Evolutionary conservation across 2,888 invertebrate species (phyloP), one percentile per base, ranked within the genome.

Genomic region (Drosophila hawaiiensis): DNA sequence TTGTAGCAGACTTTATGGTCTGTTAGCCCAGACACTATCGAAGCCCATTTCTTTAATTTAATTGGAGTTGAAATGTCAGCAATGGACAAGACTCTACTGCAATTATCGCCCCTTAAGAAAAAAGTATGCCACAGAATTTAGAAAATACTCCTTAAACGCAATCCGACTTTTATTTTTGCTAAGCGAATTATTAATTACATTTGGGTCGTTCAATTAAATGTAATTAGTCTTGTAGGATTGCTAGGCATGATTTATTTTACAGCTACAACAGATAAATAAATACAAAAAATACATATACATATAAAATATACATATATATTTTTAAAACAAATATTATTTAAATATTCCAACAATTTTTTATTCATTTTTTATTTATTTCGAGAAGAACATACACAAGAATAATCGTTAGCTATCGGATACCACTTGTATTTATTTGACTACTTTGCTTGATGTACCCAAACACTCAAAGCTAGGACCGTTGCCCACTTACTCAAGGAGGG

Each of bases 1-100:
- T 63, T 62, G 37, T 67, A 53, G 60, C 33, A 37, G 47, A 53
- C 67, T 76, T 78, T 74, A 71, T 73, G 76, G 53, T 59, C 72
- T 87, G 73, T 81, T 81, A 76, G 79, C 49, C 58, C 68, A 72
- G 72, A 65, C 82, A 86, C 87, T 89, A 76, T 86, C 54, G 59
- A 71, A 68, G 62, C 69, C 49, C 68, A 66, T 70, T 78, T 77
- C 50, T 50, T 59, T 73, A 58, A 83, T 67, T 60, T 49, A 2
- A 47, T 25, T 47, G 47, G 9, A 68, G 41, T 49, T 25, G 14
- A 55, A 33, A 65, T 65, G 31, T 56, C 22, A 12, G 28, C 35
- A 43, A 43, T 37, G 14, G 35, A 33, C 22, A 5, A 9, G 39
- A 41, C 29, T 47, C 53, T 31, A n/a, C 28, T 5, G 31, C 39